Evolutionary conservation across 2,888 invertebrate species (phyloP).

Genomic region (Nasonia oneida): DNA sequence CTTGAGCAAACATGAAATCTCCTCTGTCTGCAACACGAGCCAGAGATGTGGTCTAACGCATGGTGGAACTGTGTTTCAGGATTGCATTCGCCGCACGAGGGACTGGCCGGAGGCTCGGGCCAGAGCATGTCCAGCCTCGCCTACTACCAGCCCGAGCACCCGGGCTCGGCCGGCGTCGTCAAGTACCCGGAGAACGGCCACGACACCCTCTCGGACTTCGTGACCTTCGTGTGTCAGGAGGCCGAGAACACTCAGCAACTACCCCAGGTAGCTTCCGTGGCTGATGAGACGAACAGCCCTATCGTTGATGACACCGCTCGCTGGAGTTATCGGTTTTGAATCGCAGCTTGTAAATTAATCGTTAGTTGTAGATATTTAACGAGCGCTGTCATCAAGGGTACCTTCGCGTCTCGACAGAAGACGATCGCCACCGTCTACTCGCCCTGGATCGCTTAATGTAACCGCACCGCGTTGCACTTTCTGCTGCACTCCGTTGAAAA

Average conservation of each 20-base stretch:
- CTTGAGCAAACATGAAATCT: neutral
- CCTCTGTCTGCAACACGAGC: too few relatives aligned
- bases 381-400: constrained; percentile 59
- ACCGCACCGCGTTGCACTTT: too few relatives aligned
- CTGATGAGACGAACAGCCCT: constrained; percentile 25
- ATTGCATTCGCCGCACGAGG: constrained; percentile 80
- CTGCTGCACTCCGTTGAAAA: too few relatives aligned
- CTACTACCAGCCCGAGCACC: constrained; percentile 83
- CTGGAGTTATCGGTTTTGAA: constrained; percentile 38
- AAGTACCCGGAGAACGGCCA: constrained; percentile 93
- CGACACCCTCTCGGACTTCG: constrained; percentile 96
- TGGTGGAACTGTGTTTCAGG: constrained; percentile 71
- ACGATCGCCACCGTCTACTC: constrained; percentile 73
- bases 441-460: constrained; percentile 67
- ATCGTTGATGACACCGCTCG: constrained; percentile 46
- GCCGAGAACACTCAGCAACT: constrained; percentile 89
- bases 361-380: constrained; percentile 5
- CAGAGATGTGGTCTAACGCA: neutral
- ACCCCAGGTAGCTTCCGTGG: constrained; percentile 83
- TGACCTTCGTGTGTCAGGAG: constrained; percentile 98
- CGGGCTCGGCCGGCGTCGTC: constrained; percentile 78
- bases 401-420: constrained; percentile 64
- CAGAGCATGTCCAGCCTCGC: constrained; percentile 79
- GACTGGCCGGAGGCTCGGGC: constrained; percentile 80
- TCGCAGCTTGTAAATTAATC: neutral